Conservation (phyloP, 2,797 vertebrate species). For the Phoebastria nigripes region DNA sequence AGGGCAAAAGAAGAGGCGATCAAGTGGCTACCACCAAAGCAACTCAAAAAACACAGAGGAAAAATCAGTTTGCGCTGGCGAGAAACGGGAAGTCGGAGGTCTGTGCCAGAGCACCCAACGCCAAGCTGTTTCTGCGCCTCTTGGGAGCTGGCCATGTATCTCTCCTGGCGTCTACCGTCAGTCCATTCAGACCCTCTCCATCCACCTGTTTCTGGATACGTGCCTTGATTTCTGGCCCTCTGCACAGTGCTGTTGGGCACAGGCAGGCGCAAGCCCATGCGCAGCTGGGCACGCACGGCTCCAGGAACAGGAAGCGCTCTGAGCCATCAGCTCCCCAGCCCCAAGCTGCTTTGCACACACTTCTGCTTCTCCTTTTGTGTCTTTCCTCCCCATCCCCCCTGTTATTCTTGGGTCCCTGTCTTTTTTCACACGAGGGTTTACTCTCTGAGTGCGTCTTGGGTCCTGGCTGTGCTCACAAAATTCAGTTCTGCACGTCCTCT, state of each 20-base stretch:
- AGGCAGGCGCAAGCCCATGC: neutral
- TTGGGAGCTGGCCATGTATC: conserved; percentile 43
- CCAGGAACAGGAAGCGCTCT: conserved; percentile 77
- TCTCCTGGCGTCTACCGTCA: neutral
- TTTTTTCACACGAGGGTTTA: neutral
- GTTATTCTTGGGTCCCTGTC: neutral
- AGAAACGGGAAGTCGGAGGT: conserved; percentile 44
- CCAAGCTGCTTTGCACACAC: conserved; percentile 72
- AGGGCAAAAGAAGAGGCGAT: neutral
- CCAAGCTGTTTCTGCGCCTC: neutral
- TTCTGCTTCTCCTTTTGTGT: conserved; percentile 77
- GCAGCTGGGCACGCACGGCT: neutral
- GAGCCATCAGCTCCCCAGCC: conserved; percentile 61
- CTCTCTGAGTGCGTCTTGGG: neutral
- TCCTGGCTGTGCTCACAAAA: neutral
- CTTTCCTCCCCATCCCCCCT: neutral
- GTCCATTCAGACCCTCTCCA: neutral
- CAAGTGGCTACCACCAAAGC: neutral
- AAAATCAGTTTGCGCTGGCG: neutral
- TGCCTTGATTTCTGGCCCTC: neutral
- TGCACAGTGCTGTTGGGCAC: neutral
- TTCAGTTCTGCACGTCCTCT: neutral
- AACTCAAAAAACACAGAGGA: neutral
- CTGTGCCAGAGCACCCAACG: neutral
- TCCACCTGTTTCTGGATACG: neutral